Evolutionary conservation across 2,113 vertebrate genomes (phyloP).

Genomic region (Columba livia): DNA sequence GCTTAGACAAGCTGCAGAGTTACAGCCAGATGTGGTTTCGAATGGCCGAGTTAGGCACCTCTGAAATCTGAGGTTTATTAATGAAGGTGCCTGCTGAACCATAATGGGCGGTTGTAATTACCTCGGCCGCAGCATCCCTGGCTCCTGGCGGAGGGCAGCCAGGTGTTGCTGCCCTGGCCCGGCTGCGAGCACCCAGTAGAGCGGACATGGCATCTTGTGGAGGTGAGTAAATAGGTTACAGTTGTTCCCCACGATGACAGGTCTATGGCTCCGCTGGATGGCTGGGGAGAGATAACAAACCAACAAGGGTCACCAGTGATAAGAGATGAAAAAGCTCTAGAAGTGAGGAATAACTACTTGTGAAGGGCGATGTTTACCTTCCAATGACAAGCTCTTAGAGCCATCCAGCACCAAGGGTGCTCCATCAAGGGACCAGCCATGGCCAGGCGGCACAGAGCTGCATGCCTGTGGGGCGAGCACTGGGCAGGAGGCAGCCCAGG

Average conservation of each 20-base stretch:
- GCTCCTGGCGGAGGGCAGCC: background rate
- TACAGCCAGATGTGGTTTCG: conserved; percentile 42
- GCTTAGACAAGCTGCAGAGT: conserved; percentile 16
- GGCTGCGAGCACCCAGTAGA: rapidly evolving
- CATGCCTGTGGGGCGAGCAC: rapidly evolving
- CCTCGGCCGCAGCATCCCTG: background rate
- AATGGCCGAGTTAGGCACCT: conserved; percentile 22
- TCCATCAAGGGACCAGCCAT: rapidly evolving
- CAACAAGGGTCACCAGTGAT: background rate
- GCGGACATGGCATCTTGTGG: background rate
- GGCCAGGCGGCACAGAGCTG: rapidly evolving
- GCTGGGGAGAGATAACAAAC: conserved; percentile 48
- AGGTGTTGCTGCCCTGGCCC: background rate
- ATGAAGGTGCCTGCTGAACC: conserved; percentile 52
- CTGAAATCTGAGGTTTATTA: conserved; percentile 56
- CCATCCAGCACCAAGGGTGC: background rate
- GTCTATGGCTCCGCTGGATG: background rate
- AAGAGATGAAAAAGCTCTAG: background rate
- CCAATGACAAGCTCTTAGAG: background rate
- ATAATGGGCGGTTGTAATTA: conserved; percentile 46
- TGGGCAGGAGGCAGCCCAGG: background rate
- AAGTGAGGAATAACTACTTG: background rate
- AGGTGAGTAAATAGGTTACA: background rate
- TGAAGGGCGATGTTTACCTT: background rate
- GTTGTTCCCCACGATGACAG: conserved; percentile 8